A percentile compares a stretch with the other conserved stretches of the same genome.
phyloP scores from a whole-genome alignment of 2,113 vertebrate species.

The Gymnobelideus leadbeateri region DNA sequence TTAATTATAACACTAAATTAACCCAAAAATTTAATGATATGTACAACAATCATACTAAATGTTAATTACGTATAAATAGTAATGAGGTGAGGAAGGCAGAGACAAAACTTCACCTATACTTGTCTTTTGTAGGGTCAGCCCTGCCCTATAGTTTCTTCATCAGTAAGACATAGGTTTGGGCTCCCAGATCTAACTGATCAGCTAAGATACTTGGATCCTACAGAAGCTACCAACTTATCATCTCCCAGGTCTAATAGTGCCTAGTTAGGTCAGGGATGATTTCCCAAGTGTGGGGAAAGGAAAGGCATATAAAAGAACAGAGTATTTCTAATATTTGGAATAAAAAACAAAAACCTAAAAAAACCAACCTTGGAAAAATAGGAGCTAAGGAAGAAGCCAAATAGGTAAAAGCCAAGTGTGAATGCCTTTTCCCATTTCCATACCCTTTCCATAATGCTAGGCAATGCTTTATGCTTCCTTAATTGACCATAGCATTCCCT shows the following conservation, averaged over 20 bases:
- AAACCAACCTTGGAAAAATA: background rate
- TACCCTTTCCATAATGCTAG: background rate
- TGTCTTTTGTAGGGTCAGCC: background rate
- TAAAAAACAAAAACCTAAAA: too few relatives aligned
- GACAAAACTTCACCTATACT: conserved; percentile 4
- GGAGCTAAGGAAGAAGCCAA: background rate
- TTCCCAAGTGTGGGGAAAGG: background rate
- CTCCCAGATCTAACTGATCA: background rate
- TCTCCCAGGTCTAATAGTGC: background rate
- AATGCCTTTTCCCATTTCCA: background rate
- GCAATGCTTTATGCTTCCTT: background rate
- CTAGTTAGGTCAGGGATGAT: background rate
- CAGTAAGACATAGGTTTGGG: background rate
- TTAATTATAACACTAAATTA: background rate
- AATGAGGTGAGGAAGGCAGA: conserved; percentile 27
- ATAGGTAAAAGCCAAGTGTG: background rate
- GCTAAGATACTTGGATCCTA: background rate
- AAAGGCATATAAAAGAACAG: background rate
- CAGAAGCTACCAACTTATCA: background rate
- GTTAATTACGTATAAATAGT: conserved; percentile 38
- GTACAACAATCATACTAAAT: conserved; percentile 19
- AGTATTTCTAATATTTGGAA: background rate
- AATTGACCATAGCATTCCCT: background rate
- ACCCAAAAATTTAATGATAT: conserved; percentile 12
- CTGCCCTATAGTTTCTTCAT: background rate